Percentiles rank a stretch among this genome's conserved stretches.
Conservation (phyloP, 2,888 invertebrate species). For the Limnephilus rhombicus region DNA sequence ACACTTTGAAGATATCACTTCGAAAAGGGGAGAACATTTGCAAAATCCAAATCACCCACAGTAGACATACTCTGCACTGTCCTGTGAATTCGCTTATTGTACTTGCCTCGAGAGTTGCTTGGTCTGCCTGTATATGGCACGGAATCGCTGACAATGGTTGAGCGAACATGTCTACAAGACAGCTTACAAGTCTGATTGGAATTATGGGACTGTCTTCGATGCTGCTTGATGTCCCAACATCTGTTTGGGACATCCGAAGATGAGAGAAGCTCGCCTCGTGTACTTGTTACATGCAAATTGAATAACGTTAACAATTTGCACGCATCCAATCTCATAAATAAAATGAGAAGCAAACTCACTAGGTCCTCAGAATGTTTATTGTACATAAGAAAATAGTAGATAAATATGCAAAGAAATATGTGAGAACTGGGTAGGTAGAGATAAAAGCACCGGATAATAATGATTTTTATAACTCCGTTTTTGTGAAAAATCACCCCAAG, state of each 20-base stretch:
- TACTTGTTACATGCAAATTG: background rate
- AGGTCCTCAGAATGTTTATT: background rate
- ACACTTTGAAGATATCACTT: background rate
- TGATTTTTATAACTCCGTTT: too few relatives aligned
- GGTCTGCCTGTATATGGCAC: background rate
- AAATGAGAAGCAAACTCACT: background rate
- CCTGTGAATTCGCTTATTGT: background rate
- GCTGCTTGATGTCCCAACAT: slow-evolving; percentile 45
- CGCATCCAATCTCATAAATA: background rate
- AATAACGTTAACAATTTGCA: background rate
- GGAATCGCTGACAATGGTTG: slow-evolving; percentile 47
- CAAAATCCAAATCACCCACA: background rate
- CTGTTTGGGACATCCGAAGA: slow-evolving; percentile 33
- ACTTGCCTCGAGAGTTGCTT: background rate
- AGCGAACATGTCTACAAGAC: slow-evolving; percentile 46
- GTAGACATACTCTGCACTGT: background rate
- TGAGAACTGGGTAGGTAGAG: background rate
- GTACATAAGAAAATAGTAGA: background rate
- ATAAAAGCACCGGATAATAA: background rate
- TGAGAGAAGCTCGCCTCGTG: background rate
- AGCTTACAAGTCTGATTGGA: slow-evolving; percentile 48
- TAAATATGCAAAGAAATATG: background rate
- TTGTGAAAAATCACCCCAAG: too few relatives aligned
- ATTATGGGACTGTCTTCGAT: slow-evolving; percentile 45
- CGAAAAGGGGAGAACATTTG: background rate